Conservation (phyloP, 2,113 vertebrate genomes). For the Abramis brama region DNA sequence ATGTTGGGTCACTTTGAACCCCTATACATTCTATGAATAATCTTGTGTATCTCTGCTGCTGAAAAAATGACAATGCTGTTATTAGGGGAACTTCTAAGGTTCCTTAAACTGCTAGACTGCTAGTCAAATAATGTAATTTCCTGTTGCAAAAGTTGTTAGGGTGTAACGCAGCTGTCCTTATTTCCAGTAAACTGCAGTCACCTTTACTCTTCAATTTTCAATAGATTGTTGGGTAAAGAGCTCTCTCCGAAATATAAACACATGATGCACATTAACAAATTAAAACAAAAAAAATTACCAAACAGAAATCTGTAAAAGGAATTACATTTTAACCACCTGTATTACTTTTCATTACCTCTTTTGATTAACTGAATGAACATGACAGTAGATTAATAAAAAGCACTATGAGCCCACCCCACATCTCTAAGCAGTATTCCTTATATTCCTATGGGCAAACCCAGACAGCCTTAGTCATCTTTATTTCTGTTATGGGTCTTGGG, state of each 20-base stretch:
- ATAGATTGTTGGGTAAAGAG: not conserved
- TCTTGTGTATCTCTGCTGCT: not conserved
- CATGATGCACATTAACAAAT: too few species aligned
- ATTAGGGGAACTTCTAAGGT: not conserved
- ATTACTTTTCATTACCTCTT: too few species aligned
- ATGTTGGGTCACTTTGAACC: not conserved
- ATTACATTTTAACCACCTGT: too few species aligned
- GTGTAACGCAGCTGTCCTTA: not conserved
- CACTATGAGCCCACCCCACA: not conserved
- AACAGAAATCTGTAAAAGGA: too few species aligned
- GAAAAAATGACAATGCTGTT: not conserved
- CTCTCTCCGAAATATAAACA: too few species aligned
- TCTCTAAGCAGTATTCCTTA: not conserved
- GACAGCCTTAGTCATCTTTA: not conserved
- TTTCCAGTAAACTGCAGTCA: not conserved
- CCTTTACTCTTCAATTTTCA: not conserved
- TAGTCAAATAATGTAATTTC: not conserved
- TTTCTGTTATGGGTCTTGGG: constrained; percentile 12
- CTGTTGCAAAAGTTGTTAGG: constrained; percentile 7
- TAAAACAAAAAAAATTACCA: rapidly evolving
- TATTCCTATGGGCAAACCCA: not conserved
- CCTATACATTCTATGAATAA: not conserved
- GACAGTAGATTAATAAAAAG: not conserved
- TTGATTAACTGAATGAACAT: too few species aligned
- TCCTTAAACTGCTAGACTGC: not conserved